A percentile compares a stretch with the other conserved stretches of the same genome.
phyloP scores from a whole-genome alignment of 2,113 vertebrate genomes.

The Coregonus clupeaformis region DNA sequence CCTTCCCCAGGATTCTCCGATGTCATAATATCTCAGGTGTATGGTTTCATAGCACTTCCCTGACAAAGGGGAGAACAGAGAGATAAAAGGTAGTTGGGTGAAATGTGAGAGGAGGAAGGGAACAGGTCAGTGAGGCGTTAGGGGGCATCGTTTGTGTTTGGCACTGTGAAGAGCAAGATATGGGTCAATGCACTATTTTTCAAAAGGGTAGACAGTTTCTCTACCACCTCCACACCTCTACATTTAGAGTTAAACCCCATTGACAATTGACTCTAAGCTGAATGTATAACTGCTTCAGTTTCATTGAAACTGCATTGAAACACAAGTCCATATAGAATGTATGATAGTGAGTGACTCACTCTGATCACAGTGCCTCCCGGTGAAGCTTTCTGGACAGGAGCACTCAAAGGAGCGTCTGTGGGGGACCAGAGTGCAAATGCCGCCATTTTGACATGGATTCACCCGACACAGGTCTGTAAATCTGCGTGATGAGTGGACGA shows the following conservation, averaged over 20 bases:
- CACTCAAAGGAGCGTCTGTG: constrained; percentile 69
- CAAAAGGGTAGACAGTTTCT: background rate
- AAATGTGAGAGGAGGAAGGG: constrained; percentile 40
- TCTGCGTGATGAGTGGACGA: constrained; percentile 5
- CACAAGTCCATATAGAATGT: background rate
- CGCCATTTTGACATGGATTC: constrained; percentile 81
- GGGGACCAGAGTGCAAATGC: constrained; percentile 69
- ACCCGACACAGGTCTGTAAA: constrained; percentile 66
- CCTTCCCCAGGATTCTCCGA: constrained; percentile 81
- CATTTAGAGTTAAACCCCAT: background rate
- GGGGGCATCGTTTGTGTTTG: background rate
- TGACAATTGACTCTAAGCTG: background rate
- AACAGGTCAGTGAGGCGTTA: constrained; percentile 17
- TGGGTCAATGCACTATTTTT: background rate
- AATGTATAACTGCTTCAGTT: background rate
- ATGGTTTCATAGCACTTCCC: constrained; percentile 85
- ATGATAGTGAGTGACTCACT: constrained; percentile 69
- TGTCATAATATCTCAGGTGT: constrained; percentile 82
- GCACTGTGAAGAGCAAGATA: background rate
- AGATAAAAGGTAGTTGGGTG: constrained; percentile 29
- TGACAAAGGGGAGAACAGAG: constrained; percentile 52
- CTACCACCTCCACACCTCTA: background rate
- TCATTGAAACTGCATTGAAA: background rate
- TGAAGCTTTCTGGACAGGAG: constrained; percentile 77
- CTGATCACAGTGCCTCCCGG: constrained; percentile 76